Evolutionary conservation across 2,113 vertebrate genomes (phyloP).

Genomic region (Burhinus bistriatus): DNA sequence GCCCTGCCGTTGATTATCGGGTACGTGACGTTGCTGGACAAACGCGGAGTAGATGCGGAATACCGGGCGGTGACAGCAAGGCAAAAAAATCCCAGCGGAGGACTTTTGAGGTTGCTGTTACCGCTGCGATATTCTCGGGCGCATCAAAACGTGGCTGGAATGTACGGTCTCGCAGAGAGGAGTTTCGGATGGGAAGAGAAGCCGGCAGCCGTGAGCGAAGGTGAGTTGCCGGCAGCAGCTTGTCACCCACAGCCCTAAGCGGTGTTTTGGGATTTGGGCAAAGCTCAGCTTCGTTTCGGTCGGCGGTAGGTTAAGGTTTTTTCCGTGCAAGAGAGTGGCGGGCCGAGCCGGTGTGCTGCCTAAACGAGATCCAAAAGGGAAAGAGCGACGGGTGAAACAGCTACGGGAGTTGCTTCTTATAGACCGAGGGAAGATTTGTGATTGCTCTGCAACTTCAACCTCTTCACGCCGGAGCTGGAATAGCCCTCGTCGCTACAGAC

Average conservation of each 20-base stretch:
- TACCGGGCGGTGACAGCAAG: background rate
- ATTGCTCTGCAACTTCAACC: constrained; percentile 76
- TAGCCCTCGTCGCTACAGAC: constrained; percentile 94
- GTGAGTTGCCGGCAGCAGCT: background rate
- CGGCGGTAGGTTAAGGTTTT: background rate
- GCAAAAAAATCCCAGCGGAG: background rate
- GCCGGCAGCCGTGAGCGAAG: background rate
- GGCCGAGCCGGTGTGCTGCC: constrained; percentile 50
- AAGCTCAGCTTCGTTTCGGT: constrained; percentile 35
- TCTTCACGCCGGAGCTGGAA: constrained; percentile 83
- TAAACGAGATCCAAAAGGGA: constrained; percentile 24
- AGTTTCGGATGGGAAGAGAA: background rate
- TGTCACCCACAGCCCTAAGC: constrained; percentile 30
- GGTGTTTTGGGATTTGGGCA: constrained; percentile 1
- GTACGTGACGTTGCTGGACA: background rate
- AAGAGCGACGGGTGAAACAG: background rate
- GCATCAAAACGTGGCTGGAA: constrained; percentile 45
- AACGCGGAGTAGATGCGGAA: background rate
- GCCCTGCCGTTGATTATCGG: background rate
- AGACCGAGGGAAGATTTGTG: constrained; percentile 75
- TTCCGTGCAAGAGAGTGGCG: constrained; percentile 54
- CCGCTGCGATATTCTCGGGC: background rate
- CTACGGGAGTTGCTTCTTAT: constrained; percentile 63
- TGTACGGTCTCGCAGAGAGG: constrained; percentile 36
- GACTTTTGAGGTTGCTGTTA: background rate